These are phyloP conservation scores for Bucco capensis DNA, from an alignment of 2,113 vertebrate species.

Conservation along the genomic window DNA sequence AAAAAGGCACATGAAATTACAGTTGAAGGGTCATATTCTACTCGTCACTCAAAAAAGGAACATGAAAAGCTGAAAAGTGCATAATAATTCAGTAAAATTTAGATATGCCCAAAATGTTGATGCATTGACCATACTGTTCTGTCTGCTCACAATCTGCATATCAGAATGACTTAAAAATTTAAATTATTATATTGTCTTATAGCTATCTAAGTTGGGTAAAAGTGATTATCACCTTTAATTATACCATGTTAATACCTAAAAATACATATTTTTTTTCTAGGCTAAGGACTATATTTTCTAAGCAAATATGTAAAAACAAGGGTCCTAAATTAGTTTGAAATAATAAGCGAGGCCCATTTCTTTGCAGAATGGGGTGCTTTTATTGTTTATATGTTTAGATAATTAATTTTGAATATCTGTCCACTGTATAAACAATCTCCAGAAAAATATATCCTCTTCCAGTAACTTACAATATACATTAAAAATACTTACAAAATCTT, in stretches of 20 bases:
- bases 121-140: background rate
- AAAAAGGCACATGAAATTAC: background rate
- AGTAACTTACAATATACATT: constrained; percentile 62
- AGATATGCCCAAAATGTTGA: background rate
- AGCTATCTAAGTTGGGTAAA: constrained; percentile 33
- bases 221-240: constrained; percentile 33
- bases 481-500: constrained; percentile 71
- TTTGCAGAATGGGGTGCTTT: constrained; percentile 3
- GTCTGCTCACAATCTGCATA: background rate
- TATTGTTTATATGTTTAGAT: constrained; percentile 44
- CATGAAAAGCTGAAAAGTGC: background rate
- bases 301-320: background rate
- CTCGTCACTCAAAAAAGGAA: background rate
- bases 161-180: background rate
- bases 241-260: constrained; percentile 7
- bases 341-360: constrained; percentile 35
- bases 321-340: constrained; percentile 42
- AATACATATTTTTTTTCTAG: background rate
- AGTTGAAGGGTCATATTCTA: background rate
- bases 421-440: constrained; percentile 67
- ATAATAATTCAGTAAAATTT: background rate
- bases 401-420: constrained; percentile 37
- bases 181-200: constrained; percentile 16
- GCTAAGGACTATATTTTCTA: constrained; percentile 1
- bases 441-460: constrained; percentile 73